Evolutionary conservation across 2,888 invertebrate genomes (phyloP), one percentile per base, ranked within the genome.

Genomic region (Tridacna crocea): DNA sequence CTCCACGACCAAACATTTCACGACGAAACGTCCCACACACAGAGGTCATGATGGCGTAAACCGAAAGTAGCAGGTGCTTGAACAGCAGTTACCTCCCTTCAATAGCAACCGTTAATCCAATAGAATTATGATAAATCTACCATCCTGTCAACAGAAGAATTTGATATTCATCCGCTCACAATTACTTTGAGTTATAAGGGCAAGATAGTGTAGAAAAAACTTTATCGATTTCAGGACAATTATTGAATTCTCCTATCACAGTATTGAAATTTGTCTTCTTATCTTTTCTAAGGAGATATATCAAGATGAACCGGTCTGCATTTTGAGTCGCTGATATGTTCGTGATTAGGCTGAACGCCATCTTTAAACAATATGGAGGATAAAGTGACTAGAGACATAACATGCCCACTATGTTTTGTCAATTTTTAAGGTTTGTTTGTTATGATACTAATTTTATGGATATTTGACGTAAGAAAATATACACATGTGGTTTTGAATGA

Each of bases 301-400:
- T 36, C 36, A 36, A 2, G 8, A 36, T 36, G 36, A 26, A 36
- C 68, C 36, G 47, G 6, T 36, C 36, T 68, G 10, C 36, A 19
- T 68, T 36, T 68, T 27, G 19, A 68, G 15, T 27, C 13, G 17
- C 15, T 24, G 13, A 47, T 72, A 46, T 19, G 19, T 58, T 65
- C 17, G 82, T 80, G 24, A 77, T 77, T 78, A 48, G 80, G 83
- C 76, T 79, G 51, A 81, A 81, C 90, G 90, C 92, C 91, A 92
- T 91, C 84, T 91, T 91, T 91, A 92, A 92, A 92, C 92, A 92
- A 92, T 88, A 91, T 91, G 90, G 91, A 84, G 88, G 92, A 90
- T 80, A 27, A 61, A 47, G 61, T 61, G 61, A 61, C 61, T 4
- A 11, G 2, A 36, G n/a, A 36, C 66, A 11, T 8, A 27, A 3